These are phyloP conservation scores for Melanotaenia boesemani DNA, from an alignment of 2,797 vertebrate genomes.

Conservation along the genomic window DNA sequence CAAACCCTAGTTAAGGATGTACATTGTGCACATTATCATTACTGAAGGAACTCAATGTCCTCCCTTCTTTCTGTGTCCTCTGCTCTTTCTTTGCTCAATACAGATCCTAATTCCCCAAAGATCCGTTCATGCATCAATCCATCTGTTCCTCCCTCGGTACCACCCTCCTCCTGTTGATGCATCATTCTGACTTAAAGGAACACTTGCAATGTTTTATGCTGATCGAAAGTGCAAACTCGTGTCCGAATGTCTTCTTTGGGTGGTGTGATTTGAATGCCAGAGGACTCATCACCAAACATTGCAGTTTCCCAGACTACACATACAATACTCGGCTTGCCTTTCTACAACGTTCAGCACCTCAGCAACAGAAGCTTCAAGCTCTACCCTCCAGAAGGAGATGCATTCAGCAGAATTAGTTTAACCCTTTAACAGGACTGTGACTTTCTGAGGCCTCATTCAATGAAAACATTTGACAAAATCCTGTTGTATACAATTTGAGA, in stretches of 20 bases:
- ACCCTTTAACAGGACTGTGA: not conserved
- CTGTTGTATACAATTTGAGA: too few species aligned
- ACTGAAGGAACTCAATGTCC: conserved; percentile 33
- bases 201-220: conserved; percentile 9
- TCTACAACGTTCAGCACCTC: conserved; percentile 8
- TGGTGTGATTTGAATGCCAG: conserved; percentile 22
- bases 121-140: conserved; percentile 41
- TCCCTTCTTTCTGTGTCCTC: conserved; percentile 8
- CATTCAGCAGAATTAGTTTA: not conserved
- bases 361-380: not conserved
- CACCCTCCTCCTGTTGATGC: conserved; percentile 28
- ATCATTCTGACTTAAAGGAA: conserved; percentile 39
- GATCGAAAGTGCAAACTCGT: conserved; percentile 17
- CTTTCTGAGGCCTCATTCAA: too few species aligned
- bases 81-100: conserved; percentile 29
- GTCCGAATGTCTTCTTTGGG: conserved; percentile 25
- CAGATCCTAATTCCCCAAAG: conserved; percentile 37
- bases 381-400: not conserved
- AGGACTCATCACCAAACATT: conserved; percentile 19
- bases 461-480: too few species aligned
- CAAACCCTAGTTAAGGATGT: conserved; percentile 19
- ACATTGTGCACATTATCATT: conserved; percentile 7
- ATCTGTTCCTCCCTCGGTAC: conserved; percentile 33
- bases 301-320: conserved; percentile 12
- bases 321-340: conserved; percentile 4